Evolutionary conservation across 2,888 invertebrate species (phyloP), one percentile per base, ranked within the genome.

Genomic region (Geophilus truncorum): DNA sequence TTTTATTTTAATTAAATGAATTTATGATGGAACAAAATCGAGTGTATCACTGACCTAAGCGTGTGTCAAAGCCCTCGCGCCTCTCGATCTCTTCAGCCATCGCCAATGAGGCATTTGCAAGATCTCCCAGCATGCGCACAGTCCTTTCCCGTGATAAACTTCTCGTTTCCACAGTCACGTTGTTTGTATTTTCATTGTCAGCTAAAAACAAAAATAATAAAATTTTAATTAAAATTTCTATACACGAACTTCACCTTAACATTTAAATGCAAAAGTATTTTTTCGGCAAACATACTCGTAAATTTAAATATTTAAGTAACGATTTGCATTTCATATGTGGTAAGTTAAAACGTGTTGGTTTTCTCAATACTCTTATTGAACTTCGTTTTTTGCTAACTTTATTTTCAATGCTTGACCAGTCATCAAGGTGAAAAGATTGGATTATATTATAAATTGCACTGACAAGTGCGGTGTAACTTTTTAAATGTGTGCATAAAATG

Each of bases 21-120:
- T 21, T 51, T 51, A 51, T 51, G 15, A 18, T 51, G 51, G 51
- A 51, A 51, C 51, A 51, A 51, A 51, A 51, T 51, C 18, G 32
- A 77, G 28, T 21, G 21, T 21, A 36, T n/a, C 77, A 77, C 78
- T 45, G 28, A 78, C 78, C 78, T 45, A 28, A 40, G 28, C 45
- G 36, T 36, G 78, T 45, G 45, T 78, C 78, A 45, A 45, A 40
- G 45, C 78, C 78, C 40, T 78, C 78, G n/a, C 78, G 78, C 45
- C 78, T 36, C 40, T 78, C 78, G 18, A 78, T 78, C 40, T 78
- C 45, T 45, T 78, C 78, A n/a, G 78, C 78, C 40, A 78, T 36
- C 21, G 45, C 45, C 18, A 25, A 45, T 1, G 78, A 78, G 12
- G 78, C 40, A n/a, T 78, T 78, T 2, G 78, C 78, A 10, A 40